Evolutionary conservation across 2,888 invertebrate species (phyloP).

Genomic region (Mesorhabditis spiculigera): DNA sequence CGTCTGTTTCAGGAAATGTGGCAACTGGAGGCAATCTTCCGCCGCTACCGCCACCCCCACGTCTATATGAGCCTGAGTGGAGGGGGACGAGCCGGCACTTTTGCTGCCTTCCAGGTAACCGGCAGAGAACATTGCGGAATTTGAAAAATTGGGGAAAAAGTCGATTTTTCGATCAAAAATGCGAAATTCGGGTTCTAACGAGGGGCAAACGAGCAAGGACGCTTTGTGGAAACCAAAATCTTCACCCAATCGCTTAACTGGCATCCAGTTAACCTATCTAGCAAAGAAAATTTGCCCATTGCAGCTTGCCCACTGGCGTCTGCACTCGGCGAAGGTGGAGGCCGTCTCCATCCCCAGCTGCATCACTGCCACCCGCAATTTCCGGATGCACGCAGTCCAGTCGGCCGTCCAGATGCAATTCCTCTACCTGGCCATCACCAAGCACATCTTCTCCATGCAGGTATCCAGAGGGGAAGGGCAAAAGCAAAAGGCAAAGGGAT

Average conservation of each 20-base stretch:
- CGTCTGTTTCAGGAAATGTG: neutral
- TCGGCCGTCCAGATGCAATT: slow-evolving; percentile 20
- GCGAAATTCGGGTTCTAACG: no score
- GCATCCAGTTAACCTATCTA: no score
- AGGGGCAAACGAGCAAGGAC: no score
- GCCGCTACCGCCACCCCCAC: slow-evolving; percentile 25
- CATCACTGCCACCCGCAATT: neutral
- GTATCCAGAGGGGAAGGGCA: neutral
- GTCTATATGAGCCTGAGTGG: slow-evolving; percentile 36
- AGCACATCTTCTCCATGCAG: slow-evolving; percentile 23
- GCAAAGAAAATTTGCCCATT: no score
- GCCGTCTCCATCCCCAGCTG: no score
- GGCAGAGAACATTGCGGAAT: neutral
- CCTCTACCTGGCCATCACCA: slow-evolving; percentile 21
- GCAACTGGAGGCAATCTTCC: slow-evolving; percentile 1
- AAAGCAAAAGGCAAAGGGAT: no score
- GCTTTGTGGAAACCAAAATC: no score
- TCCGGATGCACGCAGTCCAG: slow-evolving; percentile 30
- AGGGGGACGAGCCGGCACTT: slow-evolving; percentile 40
- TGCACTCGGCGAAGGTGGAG: no score
- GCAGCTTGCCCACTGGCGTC: no score
- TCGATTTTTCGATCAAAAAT: neutral
- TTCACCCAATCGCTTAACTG: no score
- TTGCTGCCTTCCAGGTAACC: slow-evolving; percentile 27
- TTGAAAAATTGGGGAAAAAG: neutral